These are phyloP conservation scores for Coptodon rendalli DNA, from an alignment of 2,113 vertebrate species.

Conservation along the genomic window DNA sequence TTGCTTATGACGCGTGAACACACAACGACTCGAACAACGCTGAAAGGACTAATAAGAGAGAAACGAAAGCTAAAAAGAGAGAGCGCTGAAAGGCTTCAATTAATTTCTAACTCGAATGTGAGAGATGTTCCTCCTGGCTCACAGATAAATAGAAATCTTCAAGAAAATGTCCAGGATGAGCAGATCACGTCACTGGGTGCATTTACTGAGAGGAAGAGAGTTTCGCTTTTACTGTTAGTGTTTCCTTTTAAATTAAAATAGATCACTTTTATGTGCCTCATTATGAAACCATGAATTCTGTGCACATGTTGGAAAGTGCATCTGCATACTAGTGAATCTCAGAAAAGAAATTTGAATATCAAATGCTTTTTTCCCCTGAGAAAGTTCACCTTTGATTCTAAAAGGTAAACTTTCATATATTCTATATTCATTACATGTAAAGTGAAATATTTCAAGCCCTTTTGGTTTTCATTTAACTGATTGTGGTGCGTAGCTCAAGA, in stretches of 20 bases:
- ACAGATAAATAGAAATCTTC: neutral
- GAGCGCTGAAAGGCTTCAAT: neutral
- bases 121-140: neutral
- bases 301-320: neutral
- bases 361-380: neutral
- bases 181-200: neutral
- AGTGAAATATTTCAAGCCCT: neutral
- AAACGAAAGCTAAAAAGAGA: neutral
- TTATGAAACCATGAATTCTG: neutral
- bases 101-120: neutral
- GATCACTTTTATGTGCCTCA: neutral
- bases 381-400: neutral
- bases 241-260: neutral
- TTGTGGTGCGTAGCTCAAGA: rapidly evolving
- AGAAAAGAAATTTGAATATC: neutral
- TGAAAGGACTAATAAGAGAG: neutral
- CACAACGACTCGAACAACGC: neutral
- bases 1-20: rapidly evolving
- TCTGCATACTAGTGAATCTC: neutral
- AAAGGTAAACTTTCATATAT: neutral
- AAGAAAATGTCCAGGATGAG: neutral
- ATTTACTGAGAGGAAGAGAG: neutral
- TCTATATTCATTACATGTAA: neutral
- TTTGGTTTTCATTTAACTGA: neutral
- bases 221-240: neutral